Percentiles rank a stretch among this genome's conserved stretches.
Evolutionary conservation across 2,888 invertebrate genomes (phyloP).

Genomic region (Aporophyla lueneburgensis): DNA sequence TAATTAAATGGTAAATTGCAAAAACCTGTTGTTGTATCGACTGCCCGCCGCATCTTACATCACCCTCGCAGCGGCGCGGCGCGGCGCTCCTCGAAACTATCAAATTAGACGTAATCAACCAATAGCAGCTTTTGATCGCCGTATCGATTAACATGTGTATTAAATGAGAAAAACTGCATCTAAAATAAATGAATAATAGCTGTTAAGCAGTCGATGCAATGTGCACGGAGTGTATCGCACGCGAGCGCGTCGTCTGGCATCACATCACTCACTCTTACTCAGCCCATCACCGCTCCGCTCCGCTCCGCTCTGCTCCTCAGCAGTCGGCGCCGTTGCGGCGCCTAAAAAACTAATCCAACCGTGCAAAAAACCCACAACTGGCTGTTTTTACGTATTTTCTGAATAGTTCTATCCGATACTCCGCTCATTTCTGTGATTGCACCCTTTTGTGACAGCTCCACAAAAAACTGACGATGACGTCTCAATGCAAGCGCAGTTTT

Average conservation of each 20-base stretch:
- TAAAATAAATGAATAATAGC: conserved; percentile 7
- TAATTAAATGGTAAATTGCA: background rate
- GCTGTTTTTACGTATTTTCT: conserved; percentile 72
- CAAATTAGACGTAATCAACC: conserved; percentile 13
- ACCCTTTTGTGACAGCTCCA: conserved; percentile 73
- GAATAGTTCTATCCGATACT: conserved; percentile 67
- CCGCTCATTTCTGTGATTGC: conserved; percentile 72
- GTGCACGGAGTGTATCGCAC: conserved; percentile 18
- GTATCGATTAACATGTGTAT: background rate
- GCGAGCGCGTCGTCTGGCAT: conserved; percentile 8
- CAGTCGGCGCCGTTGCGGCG: conserved; percentile 6
- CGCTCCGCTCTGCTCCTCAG: background rate
- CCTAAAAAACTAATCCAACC: conserved; percentile 65
- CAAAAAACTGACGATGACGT: conserved; percentile 75
- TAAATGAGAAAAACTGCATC: conserved; percentile 5
- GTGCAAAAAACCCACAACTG: conserved; percentile 76
- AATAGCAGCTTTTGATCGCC: conserved; percentile 1
- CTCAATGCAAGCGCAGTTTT: conserved; percentile 76
- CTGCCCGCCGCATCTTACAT: background rate
- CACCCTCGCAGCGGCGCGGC: background rate
- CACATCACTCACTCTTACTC: conserved; percentile 4
- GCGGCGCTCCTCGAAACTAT: conserved; percentile 5
- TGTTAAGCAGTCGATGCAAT: background rate
- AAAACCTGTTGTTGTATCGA: background rate
- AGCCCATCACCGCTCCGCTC: background rate